phyloP scores from a whole-genome alignment of 2,113 vertebrate genomes.

The Numida meleagris region DNA sequence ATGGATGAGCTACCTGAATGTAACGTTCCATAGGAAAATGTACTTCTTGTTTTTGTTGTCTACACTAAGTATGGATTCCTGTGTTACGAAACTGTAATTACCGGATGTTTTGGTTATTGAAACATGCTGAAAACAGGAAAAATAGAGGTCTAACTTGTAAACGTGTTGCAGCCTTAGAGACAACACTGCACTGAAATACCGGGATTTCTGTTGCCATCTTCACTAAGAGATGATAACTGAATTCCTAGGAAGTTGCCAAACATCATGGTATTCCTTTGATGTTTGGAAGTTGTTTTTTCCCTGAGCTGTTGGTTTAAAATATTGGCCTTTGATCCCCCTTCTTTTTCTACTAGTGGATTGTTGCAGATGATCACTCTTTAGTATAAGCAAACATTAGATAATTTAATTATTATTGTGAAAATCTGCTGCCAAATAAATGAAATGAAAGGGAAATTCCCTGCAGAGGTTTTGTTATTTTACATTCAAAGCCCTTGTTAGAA shows the following conservation, averaged over 20 bases:
- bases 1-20: background rate
- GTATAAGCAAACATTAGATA: conserved; percentile 64
- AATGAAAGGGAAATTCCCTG: conserved; percentile 74
- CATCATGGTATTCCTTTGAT: conserved; percentile 36
- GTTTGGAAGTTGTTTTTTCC: conserved; percentile 59
- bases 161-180: conserved; percentile 39
- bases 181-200: background rate
- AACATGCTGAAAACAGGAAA: background rate
- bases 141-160: background rate
- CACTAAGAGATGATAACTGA: conserved; percentile 37
- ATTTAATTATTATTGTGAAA: conserved; percentile 75
- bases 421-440: conserved; percentile 74
- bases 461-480: conserved; percentile 73
- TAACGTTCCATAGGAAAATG: background rate
- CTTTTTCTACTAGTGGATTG: conserved; percentile 63
- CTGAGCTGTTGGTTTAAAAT: conserved; percentile 56
- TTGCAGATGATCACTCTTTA: conserved; percentile 66
- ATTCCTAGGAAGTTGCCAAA: conserved; percentile 52
- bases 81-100: background rate
- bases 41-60: background rate
- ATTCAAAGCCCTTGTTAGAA: conserved; percentile 66
- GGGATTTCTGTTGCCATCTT: conserved; percentile 45
- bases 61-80: background rate
- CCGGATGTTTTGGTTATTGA: background rate
- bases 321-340: background rate